Evolutionary conservation across 2,888 invertebrate species (phyloP).

Genomic region (Ctena decussata): DNA sequence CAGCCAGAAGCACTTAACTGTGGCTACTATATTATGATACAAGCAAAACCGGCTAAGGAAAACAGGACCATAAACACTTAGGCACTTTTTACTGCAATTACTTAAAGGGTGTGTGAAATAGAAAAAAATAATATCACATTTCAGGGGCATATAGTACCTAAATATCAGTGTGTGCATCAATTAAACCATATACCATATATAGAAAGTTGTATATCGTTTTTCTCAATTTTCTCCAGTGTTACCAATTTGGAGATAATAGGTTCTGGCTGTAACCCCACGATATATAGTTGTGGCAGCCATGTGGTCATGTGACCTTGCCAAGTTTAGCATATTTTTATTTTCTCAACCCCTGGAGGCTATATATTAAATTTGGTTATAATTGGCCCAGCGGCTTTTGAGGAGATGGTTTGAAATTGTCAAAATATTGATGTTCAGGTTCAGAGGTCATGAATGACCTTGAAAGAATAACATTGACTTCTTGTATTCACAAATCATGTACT

Average conservation of each 20-base stretch:
- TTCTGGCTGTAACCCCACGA: conserved; percentile 20
- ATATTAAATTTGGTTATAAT: no score
- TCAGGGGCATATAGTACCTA: background rate
- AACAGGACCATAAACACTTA: background rate
- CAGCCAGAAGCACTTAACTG: background rate
- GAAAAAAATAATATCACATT: background rate
- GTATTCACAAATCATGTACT: no score
- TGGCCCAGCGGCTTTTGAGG: no score
- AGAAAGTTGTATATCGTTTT: conserved; percentile 1
- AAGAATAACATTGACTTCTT: no score
- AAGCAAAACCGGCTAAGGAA: background rate
- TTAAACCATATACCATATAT: background rate
- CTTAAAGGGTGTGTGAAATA: background rate
- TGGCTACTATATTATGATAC: background rate
- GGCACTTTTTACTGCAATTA: background rate
- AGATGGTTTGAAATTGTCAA: no score
- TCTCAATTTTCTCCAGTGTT: conserved; percentile 5
- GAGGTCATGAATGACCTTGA: no score
- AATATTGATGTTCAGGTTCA: no score
- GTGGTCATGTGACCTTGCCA: no score
- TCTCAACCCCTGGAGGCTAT: no score
- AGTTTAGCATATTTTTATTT: no score
- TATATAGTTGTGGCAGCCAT: no score
- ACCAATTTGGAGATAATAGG: conserved; percentile 15
- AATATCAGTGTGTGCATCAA: background rate